Base-by-base conservation (phyloP, 2,888 invertebrate species). In the Sympetrum striolatum region DNA sequence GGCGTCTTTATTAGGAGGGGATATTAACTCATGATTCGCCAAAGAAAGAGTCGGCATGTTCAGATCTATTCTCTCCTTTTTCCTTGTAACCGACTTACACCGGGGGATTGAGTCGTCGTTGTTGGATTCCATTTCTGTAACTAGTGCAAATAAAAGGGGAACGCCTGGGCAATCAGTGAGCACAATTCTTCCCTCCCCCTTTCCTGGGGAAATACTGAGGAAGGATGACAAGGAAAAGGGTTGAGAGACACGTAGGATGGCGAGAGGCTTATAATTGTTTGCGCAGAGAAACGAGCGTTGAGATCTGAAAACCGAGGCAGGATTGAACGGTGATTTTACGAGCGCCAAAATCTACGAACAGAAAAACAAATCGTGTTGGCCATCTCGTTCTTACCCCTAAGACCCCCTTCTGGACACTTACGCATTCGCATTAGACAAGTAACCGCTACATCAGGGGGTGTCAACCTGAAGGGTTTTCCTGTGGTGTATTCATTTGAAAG, bases 81-180 rank as follows among this genome's bases (percentile, higher is more conserved):
- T 53, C 25, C 14, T 25, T 22, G 73, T 73, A 73, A 12, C 73
- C 25, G 31, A 73, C 14, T 5, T 25, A n/a, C 64, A 64, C 8
- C 25, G n/a, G 25, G 14, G 73, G 73, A 73, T 73, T 73, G 73
- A 73, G 73, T 31, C 73, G 31, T 73, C 31, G 14, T 31, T 73
- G 73, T 73, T 31, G 31, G 73, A 73, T 73, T 73, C 73, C 73
- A 73, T 73, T 31, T 73, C 86, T 60, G 37, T 60, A 86, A 86
- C 86, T 86, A 60, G 60, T 86, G 86, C 31, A 86, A 86, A 86
- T 86, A 86, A 86, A 86, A 86, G 86, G 53, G 82, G 58, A 82
- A 82, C 82, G 82, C 35, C 35, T 53, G 35, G 82, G 86, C 86
- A 86, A 86, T 86, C 86, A 86, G 86, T 39, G 86, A 86, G 35